These are phyloP conservation scores for Lepus timidus DNA, from an alignment of 2,113 vertebrate genomes.

Conservation along the genomic window DNA sequence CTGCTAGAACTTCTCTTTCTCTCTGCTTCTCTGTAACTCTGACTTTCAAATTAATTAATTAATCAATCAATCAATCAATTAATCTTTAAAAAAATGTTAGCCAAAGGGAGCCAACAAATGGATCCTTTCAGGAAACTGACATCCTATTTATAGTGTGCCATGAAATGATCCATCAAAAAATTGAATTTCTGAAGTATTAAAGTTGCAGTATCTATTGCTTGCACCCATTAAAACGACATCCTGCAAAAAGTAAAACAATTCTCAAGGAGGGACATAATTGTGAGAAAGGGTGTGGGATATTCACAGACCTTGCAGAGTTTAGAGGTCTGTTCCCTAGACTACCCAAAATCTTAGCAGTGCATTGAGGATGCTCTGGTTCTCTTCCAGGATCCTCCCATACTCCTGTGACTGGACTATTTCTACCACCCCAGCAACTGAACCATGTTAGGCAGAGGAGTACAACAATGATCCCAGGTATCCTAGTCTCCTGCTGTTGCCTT, in stretches of 20 bases:
- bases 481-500: background rate
- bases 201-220: background rate
- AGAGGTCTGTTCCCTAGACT: background rate
- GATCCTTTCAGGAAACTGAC: background rate
- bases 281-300: background rate
- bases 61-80: too few relatives aligned
- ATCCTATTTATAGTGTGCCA: background rate
- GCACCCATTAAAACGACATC: background rate
- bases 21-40: too few relatives aligned
- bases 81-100: background rate
- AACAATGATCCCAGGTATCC: background rate
- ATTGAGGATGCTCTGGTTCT: background rate
- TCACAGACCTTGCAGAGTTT: background rate
- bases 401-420: background rate
- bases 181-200: background rate
- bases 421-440: background rate
- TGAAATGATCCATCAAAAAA: background rate
- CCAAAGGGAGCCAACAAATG: background rate
- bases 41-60: too few relatives aligned
- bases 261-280: background rate
- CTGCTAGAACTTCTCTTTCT: too few relatives aligned
- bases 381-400: background rate
- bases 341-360: background rate
- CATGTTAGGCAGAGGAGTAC: background rate
- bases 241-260: background rate